Evolutionary conservation across 2,888 invertebrate genomes (phyloP), one percentile per base, ranked within the genome.

Genomic region (Scaptomyza polygonia): DNA sequence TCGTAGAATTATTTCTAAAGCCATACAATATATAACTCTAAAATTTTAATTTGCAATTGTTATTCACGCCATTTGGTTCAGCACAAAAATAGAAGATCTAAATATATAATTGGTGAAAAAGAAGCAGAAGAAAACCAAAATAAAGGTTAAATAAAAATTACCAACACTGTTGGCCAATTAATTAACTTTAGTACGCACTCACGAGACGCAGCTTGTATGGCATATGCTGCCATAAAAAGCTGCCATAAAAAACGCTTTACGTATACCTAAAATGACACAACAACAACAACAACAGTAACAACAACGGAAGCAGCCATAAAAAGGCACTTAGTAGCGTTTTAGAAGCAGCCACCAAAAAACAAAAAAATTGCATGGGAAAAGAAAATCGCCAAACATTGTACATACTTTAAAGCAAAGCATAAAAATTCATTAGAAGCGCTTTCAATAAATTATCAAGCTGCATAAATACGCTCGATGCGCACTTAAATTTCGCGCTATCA

Each of bases 391-490:
- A 6, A 12, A 4, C 27, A 11, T n/a, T 39, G 59, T 25, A 25
- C 34, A 27, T 44, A 51, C 64, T 63, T 64, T 57, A 63, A 56
- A 66, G 69, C 70, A 53, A 65, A 65, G 67, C 78, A 86, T 83
- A 77, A 75, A 86, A 83, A 84, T 86, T 77, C 82, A 82, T 67
- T 72, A 71, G 74, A 73, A 73, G 73, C 67, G 77, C 82, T 78
- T 76, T 78, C 87, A 81, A 79, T 85, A 82, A 85, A 85, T 87
- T 87, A 82, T 83, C 87, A 79, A 85, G 88, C 79, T 76, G 85
- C 79, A 76, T 76, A 42, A 72, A 72, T 66, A 72, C 78, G 53
- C 69, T 63, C 66, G 67, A 65, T 77, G 79, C 61, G 68, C 75
- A 86, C 72, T 83, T 65, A 74, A 79, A 79, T 86, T 69, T 69